Evolutionary conservation across 2,797 vertebrate genomes (phyloP).

Genomic region (Macropodus opercularis): DNA sequence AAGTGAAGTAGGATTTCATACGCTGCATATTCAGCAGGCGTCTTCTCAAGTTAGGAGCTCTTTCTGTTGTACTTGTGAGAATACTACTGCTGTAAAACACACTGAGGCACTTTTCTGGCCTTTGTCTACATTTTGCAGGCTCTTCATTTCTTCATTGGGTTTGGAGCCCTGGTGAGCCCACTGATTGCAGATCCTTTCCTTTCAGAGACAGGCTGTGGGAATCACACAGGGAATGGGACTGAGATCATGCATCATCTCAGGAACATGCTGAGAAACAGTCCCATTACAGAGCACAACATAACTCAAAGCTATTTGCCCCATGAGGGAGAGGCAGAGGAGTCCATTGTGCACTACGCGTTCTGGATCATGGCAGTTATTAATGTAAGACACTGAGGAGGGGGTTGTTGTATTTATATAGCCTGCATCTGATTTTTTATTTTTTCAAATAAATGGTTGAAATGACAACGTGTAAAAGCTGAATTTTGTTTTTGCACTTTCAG

Average conservation of each 20-base stretch:
- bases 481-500: slow-evolving; percentile 70
- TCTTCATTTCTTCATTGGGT: slow-evolving; percentile 97
- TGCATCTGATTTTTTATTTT: background rate
- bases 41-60: slow-evolving; percentile 6
- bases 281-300: slow-evolving; percentile 79
- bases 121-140: slow-evolving; percentile 78
- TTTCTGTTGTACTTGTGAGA: background rate
- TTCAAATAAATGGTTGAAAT: background rate
- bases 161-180: slow-evolving; percentile 94
- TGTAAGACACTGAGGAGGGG: slow-evolving; percentile 75
- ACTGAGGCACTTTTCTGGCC: slow-evolving; percentile 29
- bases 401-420: background rate
- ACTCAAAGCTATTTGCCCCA: slow-evolving; percentile 73
- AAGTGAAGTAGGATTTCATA: background rate
- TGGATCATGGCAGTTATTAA: slow-evolving; percentile 99
- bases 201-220: slow-evolving; percentile 90
- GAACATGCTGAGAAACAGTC: slow-evolving; percentile 78
- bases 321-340: slow-evolving; percentile 75
- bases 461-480: background rate
- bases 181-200: slow-evolving; percentile 97
- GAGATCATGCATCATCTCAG: slow-evolving; percentile 85
- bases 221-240: slow-evolving; percentile 82
- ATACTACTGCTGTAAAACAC: background rate
- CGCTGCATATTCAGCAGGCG: background rate
- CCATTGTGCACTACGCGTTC: slow-evolving; percentile 91